Percentiles rank a stretch among this genome's conserved stretches.
phyloP scores from a whole-genome alignment of 2,113 vertebrate species.

The Pachyramphus minor region DNA sequence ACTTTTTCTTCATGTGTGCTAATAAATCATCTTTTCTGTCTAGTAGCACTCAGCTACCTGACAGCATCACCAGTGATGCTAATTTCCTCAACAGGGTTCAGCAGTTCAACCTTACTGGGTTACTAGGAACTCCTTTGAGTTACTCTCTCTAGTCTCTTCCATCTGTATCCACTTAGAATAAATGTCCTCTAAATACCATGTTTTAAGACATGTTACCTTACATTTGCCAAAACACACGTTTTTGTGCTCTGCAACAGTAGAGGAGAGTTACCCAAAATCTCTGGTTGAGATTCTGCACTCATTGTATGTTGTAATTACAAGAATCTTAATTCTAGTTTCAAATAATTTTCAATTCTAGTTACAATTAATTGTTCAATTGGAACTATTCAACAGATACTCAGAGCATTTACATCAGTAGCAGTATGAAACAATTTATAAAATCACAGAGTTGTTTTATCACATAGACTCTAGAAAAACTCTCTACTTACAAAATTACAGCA shows the following conservation, averaged over 20 bases:
- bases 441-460: background rate
- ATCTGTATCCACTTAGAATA: constrained; percentile 40
- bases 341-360: background rate
- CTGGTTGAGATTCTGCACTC: background rate
- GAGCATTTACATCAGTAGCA: background rate
- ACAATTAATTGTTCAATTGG: background rate
- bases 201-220: constrained; percentile 16
- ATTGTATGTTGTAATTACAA: background rate
- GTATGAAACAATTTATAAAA: background rate
- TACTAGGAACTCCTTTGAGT: background rate
- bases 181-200: background rate
- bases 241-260: background rate
- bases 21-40: constrained; percentile 6
- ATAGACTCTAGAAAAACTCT: background rate
- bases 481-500: background rate
- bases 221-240: background rate
- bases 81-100: constrained; percentile 47
- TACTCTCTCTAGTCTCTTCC: background rate
- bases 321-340: background rate
- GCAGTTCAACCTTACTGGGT: constrained; percentile 41
- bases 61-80: background rate
- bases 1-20: background rate
- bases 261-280: background rate
- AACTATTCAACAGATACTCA: background rate
- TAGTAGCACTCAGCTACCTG: background rate